Conservation (phyloP, 2,113 vertebrate genomes). For the Toxotes jaculatrix region DNA sequence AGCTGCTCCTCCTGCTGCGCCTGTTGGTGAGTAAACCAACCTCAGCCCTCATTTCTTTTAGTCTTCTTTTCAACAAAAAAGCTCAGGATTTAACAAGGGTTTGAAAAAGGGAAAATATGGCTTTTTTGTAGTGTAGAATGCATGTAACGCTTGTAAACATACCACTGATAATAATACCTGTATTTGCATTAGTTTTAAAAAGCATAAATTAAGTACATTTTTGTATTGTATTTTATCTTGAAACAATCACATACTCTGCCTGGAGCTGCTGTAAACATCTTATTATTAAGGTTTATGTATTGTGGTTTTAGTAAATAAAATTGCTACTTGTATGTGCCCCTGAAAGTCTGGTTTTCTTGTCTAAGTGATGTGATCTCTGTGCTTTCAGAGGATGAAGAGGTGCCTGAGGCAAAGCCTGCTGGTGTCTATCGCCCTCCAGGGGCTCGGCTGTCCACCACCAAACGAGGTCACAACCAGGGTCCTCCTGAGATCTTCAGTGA, state of each 20-base stretch:
- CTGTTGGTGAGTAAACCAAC: conserved; percentile 86
- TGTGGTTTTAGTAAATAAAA: background rate
- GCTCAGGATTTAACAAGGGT: background rate
- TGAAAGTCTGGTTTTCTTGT: background rate
- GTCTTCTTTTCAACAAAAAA: background rate
- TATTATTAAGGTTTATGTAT: background rate
- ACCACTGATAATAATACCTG: background rate
- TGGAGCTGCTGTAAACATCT: background rate
- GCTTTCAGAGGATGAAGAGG: conserved; percentile 82
- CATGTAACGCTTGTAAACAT: background rate
- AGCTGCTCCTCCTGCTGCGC: conserved; percentile 80
- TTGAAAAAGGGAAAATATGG: background rate
- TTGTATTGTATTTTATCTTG: background rate
- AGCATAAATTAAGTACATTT: no score
- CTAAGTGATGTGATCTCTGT: conserved; percentile 15
- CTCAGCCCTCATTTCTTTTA: background rate
- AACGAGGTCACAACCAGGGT: conserved; percentile 86
- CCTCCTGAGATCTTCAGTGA: conserved; percentile 97
- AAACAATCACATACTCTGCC: background rate
- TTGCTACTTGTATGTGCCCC: background rate
- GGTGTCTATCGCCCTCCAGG: conserved; percentile 97
- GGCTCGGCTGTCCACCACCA: conserved; percentile 87
- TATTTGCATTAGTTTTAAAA: background rate
- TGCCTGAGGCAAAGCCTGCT: conserved; percentile 87
- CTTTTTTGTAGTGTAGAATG: background rate